These are phyloP conservation scores for Cossypha polioptera DNA, from an alignment of 2,797 vertebrate genomes.

Conservation along the genomic window DNA sequence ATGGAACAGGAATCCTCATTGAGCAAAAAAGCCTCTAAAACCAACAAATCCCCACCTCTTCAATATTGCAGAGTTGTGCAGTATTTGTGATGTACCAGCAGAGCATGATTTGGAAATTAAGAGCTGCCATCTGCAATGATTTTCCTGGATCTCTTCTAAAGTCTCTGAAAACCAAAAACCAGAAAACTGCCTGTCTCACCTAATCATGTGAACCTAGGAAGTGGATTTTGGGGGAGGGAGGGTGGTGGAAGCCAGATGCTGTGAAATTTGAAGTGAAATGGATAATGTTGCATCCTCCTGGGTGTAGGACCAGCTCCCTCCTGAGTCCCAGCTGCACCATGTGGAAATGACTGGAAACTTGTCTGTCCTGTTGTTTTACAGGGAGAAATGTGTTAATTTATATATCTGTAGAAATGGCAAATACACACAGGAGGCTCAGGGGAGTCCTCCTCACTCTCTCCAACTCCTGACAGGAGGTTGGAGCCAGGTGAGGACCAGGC, in stretches of 20 bases:
- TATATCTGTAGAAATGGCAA: neutral
- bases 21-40: rapidly evolving
- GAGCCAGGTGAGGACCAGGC: neutral
- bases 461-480: neutral
- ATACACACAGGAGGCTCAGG: neutral
- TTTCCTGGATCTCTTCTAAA: neutral
- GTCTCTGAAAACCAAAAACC: neutral
- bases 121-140: neutral
- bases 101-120: neutral
- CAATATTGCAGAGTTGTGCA: neutral
- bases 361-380: neutral
- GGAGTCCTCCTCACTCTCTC: neutral
- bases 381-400: neutral
- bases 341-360: neutral
- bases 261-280: neutral
- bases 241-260: neutral
- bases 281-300: neutral
- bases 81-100: neutral
- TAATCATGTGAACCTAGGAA: neutral
- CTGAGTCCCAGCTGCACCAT: rapidly evolving
- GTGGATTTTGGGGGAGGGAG: rapidly evolving
- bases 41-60: rapidly evolving
- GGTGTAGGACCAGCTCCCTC: neutral
- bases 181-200: neutral
- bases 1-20: neutral